phyloP scores from a whole-genome alignment of 1,140 invertebrate species.

The Dinoponera quadriceps region DNA sequence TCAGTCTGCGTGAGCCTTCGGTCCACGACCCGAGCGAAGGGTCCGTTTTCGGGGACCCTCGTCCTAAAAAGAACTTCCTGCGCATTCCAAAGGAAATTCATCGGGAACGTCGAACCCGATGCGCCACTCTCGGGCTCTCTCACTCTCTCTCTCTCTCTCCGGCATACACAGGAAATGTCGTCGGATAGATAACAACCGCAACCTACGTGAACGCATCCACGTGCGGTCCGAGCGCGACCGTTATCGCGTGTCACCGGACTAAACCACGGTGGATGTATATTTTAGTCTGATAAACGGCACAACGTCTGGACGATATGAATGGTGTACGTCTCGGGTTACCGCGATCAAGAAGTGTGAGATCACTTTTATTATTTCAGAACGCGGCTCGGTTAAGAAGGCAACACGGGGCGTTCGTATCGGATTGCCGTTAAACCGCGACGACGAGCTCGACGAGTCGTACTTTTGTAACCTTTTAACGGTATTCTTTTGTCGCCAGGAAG shows the following conservation, averaged over 20 bases:
- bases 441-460: neutral
- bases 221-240: neutral
- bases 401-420: neutral
- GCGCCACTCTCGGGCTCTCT: conserved; percentile 24
- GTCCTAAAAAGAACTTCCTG: conserved; percentile 4
- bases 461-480: neutral
- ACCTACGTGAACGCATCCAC: conserved; percentile 60
- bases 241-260: conserved; percentile 66
- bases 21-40: conserved; percentile 25
- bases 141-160: conserved; percentile 9
- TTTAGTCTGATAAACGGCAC: conserved; percentile 44
- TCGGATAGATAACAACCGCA: conserved; percentile 61
- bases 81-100: conserved; percentile 11
- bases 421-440: conserved; percentile 11
- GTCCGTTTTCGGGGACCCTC: conserved; percentile 10
- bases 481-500: no score
- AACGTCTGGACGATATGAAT: conserved; percentile 6
- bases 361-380: neutral
- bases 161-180: conserved; percentile 47
- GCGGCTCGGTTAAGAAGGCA: neutral
- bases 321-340: conserved; percentile 18
- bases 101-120: neutral
- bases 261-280: conserved; percentile 45
- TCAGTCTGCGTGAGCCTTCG: conserved; percentile 9
- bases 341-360: conserved; percentile 2